Percentiles rank a stretch among this genome's conserved stretches.
Evolutionary conservation across 2,888 invertebrate genomes (phyloP).

Genomic region (Melieria crassipennis): DNA sequence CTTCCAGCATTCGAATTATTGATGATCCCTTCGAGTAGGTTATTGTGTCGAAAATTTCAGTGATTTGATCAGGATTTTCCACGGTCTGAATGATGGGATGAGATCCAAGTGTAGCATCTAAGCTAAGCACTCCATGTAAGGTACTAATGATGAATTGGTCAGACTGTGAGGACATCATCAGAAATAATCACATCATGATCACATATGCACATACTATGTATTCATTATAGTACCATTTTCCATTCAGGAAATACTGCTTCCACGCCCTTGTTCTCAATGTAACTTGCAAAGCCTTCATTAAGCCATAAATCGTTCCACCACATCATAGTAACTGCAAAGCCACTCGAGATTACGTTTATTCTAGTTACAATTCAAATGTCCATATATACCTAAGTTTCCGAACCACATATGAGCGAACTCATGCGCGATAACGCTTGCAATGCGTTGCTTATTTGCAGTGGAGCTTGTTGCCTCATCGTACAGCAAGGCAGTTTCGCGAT

Average conservation of each 20-base stretch:
- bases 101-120: constrained; percentile 83
- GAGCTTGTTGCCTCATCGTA: constrained; percentile 80
- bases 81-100: constrained; percentile 92
- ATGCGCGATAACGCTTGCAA: constrained; percentile 87
- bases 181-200: neutral
- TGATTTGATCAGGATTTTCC: constrained; percentile 88
- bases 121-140: constrained; percentile 76
- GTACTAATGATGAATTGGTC: constrained; percentile 80
- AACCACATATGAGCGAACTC: constrained; percentile 97
- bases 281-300: constrained; percentile 94
- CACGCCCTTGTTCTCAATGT: constrained; percentile 84
- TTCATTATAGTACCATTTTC: constrained; percentile 73
- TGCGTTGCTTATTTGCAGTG: constrained; percentile 77
- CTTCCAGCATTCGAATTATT: constrained; percentile 88
- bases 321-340: constrained; percentile 80
- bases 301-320: constrained; percentile 97
- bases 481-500: constrained; percentile 84
- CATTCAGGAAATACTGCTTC: constrained; percentile 78
- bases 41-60: constrained; percentile 89
- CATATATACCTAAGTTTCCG: constrained; percentile 78
- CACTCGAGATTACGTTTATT: neutral
- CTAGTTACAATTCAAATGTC: too few relatives aligned
- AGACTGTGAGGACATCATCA: constrained; percentile 68
- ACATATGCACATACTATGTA: neutral
- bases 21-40: constrained; percentile 93